A percentile compares a stretch with the other conserved stretches of the same genome.
These are phyloP conservation scores for Kryptolebias ocellatus DNA, from an alignment of 2,797 vertebrate genomes.

Conservation along the genomic window DNA sequence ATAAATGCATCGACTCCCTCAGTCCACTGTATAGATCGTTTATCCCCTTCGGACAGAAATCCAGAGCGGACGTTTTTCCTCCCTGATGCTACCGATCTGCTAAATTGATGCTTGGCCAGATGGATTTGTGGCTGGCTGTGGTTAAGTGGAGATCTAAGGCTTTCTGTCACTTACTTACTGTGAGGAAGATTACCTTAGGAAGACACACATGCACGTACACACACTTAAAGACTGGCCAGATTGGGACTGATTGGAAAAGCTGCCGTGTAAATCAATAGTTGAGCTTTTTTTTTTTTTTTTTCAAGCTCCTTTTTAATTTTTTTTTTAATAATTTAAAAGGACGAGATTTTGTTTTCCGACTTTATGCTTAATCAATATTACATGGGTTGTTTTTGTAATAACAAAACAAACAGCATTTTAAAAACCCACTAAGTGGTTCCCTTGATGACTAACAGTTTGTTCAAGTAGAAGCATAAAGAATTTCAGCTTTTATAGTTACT, in stretches of 20 bases:
- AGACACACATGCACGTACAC: slow-evolving; percentile 41
- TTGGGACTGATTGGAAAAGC: slow-evolving; percentile 63
- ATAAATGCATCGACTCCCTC: slow-evolving; percentile 31
- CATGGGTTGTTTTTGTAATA: not conserved
- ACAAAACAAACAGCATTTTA: not conserved
- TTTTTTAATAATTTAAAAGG: slow-evolving; percentile 38
- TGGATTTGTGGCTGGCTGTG: slow-evolving; percentile 59
- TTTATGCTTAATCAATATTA: not conserved
- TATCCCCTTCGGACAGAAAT: slow-evolving; percentile 34
- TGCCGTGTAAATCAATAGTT: slow-evolving; percentile 64
- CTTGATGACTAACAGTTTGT: not conserved
- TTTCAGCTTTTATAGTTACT: slow-evolving; percentile 11
- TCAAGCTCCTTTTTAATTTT: slow-evolving; percentile 5
- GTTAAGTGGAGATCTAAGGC: slow-evolving; percentile 65
- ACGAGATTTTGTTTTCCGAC: not conserved
- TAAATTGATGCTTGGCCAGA: slow-evolving; percentile 44
- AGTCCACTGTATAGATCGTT: slow-evolving; percentile 39
- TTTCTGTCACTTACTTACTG: slow-evolving; percentile 63
- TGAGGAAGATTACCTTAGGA: slow-evolving; percentile 48
- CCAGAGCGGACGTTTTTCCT: slow-evolving; percentile 46
- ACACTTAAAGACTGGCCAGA: slow-evolving; percentile 46
- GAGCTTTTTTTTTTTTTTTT: slow-evolving; percentile 29
- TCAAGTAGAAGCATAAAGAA: not conserved
- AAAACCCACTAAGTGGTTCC: not conserved
- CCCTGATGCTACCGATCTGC: slow-evolving; percentile 37